phyloP scores from a whole-genome alignment of 2,888 invertebrate species.

The Aromia moschata region DNA sequence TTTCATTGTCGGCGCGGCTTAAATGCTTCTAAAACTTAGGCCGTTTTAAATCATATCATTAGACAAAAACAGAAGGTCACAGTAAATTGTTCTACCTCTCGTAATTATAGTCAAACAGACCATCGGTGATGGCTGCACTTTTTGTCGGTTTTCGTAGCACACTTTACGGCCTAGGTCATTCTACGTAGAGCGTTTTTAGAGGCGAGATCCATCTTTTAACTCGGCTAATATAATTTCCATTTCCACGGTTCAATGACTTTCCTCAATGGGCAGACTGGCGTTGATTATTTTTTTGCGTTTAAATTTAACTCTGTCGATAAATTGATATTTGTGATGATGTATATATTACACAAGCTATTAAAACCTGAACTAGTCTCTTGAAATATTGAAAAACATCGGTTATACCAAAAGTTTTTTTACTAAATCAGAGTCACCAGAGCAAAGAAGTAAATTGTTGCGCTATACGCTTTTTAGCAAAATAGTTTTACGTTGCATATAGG shows the following conservation, averaged over 20 bases:
- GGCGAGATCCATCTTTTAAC: slow-evolving; percentile 4
- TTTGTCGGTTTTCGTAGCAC: slow-evolving; percentile 24
- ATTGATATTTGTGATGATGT: slow-evolving; percentile 1
- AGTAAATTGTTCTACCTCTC: slow-evolving; percentile 32
- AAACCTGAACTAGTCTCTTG: background rate
- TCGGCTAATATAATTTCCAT: slow-evolving; percentile 15
- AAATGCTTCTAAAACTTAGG: slow-evolving; percentile 18
- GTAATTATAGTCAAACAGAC: slow-evolving; percentile 30
- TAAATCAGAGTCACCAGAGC: background rate
- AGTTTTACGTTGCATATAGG: too few relatives aligned
- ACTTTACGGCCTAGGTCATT: slow-evolving; percentile 6
- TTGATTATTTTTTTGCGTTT: slow-evolving; percentile 9
- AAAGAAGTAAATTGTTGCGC: too few relatives aligned
- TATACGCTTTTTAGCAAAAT: too few relatives aligned
- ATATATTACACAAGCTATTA: background rate
- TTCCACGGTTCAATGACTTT: slow-evolving; percentile 10
- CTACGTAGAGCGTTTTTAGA: slow-evolving; percentile 10
- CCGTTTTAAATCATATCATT: slow-evolving; percentile 33
- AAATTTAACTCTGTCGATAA: background rate
- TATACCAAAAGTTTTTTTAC: background rate
- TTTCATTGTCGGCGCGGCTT: slow-evolving; percentile 30
- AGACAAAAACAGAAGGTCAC: slow-evolving; percentile 35
- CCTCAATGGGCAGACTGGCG: slow-evolving; percentile 6
- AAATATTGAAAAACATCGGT: background rate
- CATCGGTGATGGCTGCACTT: slow-evolving; percentile 29